Evolutionary conservation across 1,140 invertebrate species (phyloP), one percentile per base, ranked within the genome.

Genomic region (Drosophila rhopaloa): DNA sequence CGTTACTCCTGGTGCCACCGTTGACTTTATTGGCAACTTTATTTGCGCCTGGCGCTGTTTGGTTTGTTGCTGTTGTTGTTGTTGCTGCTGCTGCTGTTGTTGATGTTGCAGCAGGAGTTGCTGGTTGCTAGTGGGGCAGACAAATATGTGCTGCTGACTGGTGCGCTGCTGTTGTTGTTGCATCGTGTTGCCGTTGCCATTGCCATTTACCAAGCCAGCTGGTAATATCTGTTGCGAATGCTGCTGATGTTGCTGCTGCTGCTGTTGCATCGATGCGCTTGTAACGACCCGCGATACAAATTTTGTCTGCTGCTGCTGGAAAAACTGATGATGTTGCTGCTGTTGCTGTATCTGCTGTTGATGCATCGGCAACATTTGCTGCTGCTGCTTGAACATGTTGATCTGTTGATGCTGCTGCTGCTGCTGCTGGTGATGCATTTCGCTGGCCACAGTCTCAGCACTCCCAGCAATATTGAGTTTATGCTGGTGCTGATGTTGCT

Each of bases 231-330:
- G 85, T 54, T 88, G 84, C 32, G 76, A 65, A 6, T 68, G 71
- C 40, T 58, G 65, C 9, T 68, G 57, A 40, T 66, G 58, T 10
- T 66, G 76, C 13, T 78, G 77, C 1, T 78, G 73, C 29, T 79
- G 72, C 40, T 67, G 76, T 44, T 90, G 80, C 56, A 81, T 79
- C 63, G 81, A 65, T 71, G 81, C 54, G 79, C 83, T 91, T 79
- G 82, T 76, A 88, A 79, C 89, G 84, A 85, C 84, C 81, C 89
- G 89, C 81, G 89, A 77, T 80, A 85, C 84, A 73, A 86, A 91
- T 86, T 91, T 91, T 9, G 76, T 74, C 63, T 79, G 73, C 53
- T 84, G 78, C 61, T 80, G 79, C 46, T 91, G 89, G 48, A 72
- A 86, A 73, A 81, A 85, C 56, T 79, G 72, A 41, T 76, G 78